A percentile compares a stretch with the other conserved stretches of the same genome.
Evolutionary conservation across 1,140 invertebrate species (phyloP).

Genomic region (Zaprionus ghesquierei): DNA sequence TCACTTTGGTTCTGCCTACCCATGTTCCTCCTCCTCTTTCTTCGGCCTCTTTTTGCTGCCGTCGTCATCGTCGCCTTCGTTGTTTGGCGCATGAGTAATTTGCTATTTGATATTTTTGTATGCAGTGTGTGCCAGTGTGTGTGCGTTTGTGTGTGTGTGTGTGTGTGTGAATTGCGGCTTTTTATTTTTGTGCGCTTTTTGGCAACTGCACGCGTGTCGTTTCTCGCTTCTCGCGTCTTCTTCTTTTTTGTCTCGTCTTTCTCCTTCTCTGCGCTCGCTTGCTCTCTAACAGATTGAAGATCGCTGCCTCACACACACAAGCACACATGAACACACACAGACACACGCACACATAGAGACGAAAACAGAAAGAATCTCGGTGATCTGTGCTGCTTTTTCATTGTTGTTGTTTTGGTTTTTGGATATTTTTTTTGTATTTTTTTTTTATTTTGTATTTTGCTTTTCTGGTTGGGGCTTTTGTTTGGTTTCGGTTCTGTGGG

Average conservation of each 20-base stretch:
- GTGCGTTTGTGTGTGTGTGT: constrained; percentile 37
- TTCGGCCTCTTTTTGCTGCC: neutral
- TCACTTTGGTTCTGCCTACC: neutral
- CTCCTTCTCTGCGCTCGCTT: neutral
- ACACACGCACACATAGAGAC: constrained; percentile 7
- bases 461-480: constrained; percentile 51
- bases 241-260: neutral
- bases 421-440: constrained; percentile 30
- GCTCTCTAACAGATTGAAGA: constrained; percentile 21
- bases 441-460: constrained; percentile 12
- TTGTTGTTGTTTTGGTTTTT: constrained; percentile 58
- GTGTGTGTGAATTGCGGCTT: constrained; percentile 32
- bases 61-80: constrained; percentile 29
- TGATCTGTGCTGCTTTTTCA: constrained; percentile 44
- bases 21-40: neutral
- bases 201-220: constrained; percentile 51
- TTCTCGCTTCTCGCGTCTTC: neutral
- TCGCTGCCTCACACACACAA: neutral
- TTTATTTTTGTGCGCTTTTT: constrained; percentile 41
- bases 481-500: constrained; percentile 65
- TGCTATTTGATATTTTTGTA: constrained; percentile 74
- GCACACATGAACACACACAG: neutral
- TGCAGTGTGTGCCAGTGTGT: constrained; percentile 3
- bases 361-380: constrained; percentile 43
- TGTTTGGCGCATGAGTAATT: constrained; percentile 68